Conservation (phyloP, 1,140 invertebrate species). For the Acromyrmex heyeri region DNA sequence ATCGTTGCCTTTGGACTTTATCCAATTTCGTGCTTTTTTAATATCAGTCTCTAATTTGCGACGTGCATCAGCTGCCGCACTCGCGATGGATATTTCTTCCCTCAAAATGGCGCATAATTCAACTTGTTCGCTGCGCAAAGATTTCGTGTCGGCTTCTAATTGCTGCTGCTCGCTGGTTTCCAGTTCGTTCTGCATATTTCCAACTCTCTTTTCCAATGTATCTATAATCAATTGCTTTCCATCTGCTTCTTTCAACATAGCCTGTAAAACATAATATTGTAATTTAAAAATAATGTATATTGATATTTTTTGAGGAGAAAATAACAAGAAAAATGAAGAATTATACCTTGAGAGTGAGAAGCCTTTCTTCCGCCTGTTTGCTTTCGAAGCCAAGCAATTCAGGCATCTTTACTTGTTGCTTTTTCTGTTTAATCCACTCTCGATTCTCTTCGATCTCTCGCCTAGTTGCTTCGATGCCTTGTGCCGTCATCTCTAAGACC, state of each 20-base stretch:
- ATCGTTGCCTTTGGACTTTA: slow-evolving; percentile 92
- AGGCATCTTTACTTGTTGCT: slow-evolving; percentile 89
- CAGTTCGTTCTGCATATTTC: slow-evolving; percentile 94
- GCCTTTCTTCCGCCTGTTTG: slow-evolving; percentile 91
- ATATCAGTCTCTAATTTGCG: slow-evolving; percentile 92
- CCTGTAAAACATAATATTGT: slow-evolving; percentile 78
- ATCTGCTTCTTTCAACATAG: slow-evolving; percentile 93
- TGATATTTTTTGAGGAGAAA: neutral
- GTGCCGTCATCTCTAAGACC: slow-evolving; percentile 92
- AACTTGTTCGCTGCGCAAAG: slow-evolving; percentile 90
- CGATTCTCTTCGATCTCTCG: slow-evolving; percentile 92
- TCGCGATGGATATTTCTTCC: slow-evolving; percentile 91
- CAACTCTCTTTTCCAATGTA: slow-evolving; percentile 93
- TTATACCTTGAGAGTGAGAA: slow-evolving; percentile 89
- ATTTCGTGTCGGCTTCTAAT: slow-evolving; percentile 89
- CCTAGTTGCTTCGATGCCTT: slow-evolving; percentile 92
- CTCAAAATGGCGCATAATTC: slow-evolving; percentile 91
- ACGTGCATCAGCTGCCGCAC: slow-evolving; percentile 89
- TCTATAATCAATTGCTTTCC: slow-evolving; percentile 94
- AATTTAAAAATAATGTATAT: neutral
- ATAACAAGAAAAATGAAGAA: slow-evolving; percentile 1
- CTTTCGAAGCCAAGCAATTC: slow-evolving; percentile 91
- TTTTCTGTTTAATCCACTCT: slow-evolving; percentile 93
- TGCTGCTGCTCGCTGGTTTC: slow-evolving; percentile 92
- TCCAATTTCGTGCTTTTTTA: slow-evolving; percentile 92